phyloP scores from a whole-genome alignment of 2,888 invertebrate species.

The Standfussiana lucernea region DNA sequence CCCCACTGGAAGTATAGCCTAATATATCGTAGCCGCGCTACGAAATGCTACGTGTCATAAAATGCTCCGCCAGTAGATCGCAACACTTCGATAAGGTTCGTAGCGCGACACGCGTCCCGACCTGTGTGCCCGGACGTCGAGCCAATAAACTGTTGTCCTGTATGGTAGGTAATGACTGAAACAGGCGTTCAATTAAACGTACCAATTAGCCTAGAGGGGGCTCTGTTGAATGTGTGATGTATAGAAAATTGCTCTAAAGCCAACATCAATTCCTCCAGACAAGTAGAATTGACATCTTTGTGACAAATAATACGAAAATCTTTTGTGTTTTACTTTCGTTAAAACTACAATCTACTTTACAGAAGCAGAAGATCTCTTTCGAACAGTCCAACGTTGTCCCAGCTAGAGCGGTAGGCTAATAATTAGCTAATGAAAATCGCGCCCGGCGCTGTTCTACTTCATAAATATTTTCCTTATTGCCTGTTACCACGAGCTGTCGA shows the following conservation, averaged over 20 bases:
- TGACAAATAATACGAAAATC: background rate
- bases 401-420: conserved; percentile 70
- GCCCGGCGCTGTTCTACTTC: conserved; percentile 82
- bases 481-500: conserved; percentile 90
- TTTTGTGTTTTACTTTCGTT: conserved; percentile 4
- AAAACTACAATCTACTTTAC: conserved; percentile 19
- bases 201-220: conserved; percentile 82
- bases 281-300: background rate
- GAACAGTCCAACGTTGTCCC: conserved; percentile 44
- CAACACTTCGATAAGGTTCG: conserved; percentile 64
- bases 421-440: conserved; percentile 89
- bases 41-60: conserved; percentile 48
- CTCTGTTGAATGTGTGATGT: conserved; percentile 78
- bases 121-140: conserved; percentile 70
- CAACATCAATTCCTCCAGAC: conserved; percentile 37
- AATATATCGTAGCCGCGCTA: conserved; percentile 49
- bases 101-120: conserved; percentile 67
- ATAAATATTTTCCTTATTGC: conserved; percentile 90
- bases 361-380: conserved; percentile 19
- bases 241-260: conserved; percentile 71
- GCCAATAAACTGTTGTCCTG: conserved; percentile 85
- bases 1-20: conserved; percentile 13
- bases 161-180: conserved; percentile 84
- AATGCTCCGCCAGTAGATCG: conserved; percentile 69
- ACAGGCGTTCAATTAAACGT: conserved; percentile 87